phyloP scores from a whole-genome alignment of 1,140 invertebrate species.

The Anoplophora glabripennis region DNA sequence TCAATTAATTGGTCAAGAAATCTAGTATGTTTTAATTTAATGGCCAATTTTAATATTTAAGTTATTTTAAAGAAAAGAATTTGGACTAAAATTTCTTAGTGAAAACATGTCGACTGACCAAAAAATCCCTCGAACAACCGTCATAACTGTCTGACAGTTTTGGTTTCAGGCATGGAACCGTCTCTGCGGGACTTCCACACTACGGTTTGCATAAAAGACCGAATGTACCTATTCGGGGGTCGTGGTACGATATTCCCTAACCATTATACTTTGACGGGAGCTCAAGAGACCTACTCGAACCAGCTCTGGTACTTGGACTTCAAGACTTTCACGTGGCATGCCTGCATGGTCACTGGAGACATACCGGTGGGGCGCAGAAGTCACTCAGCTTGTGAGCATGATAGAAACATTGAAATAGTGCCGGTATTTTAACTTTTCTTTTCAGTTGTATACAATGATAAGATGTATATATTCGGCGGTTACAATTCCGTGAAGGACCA shows the following conservation, averaged over 20 bases:
- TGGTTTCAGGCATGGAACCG: constrained; percentile 51
- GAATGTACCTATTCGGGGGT: constrained; percentile 87
- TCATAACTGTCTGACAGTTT: background rate
- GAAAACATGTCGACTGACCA: background rate
- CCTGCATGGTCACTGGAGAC: constrained; percentile 56
- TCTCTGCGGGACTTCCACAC: constrained; percentile 85
- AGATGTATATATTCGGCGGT: constrained; percentile 85
- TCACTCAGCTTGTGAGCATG: constrained; percentile 78
- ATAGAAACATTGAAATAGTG: constrained; percentile 15
- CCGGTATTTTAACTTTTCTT: constrained; percentile 19
- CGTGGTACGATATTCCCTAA: constrained; percentile 57
- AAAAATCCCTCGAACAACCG: background rate
- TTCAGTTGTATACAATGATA: constrained; percentile 71
- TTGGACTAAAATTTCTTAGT: too few species aligned
- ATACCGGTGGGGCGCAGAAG: constrained; percentile 73
- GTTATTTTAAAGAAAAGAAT: too few species aligned
- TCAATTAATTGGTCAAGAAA: too few species aligned
- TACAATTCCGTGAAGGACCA: constrained; percentile 71
- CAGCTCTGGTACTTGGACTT: constrained; percentile 76
- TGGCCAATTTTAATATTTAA: too few species aligned
- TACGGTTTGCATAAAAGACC: constrained; percentile 66
- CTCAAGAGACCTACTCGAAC: constrained; percentile 71
- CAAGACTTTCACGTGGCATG: constrained; percentile 64
- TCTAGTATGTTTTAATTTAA: too few species aligned
- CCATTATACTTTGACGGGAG: constrained; percentile 58